These are phyloP conservation scores for Tridacna gigas DNA, from an alignment of 2,888 invertebrate species.

Conservation along the genomic window DNA sequence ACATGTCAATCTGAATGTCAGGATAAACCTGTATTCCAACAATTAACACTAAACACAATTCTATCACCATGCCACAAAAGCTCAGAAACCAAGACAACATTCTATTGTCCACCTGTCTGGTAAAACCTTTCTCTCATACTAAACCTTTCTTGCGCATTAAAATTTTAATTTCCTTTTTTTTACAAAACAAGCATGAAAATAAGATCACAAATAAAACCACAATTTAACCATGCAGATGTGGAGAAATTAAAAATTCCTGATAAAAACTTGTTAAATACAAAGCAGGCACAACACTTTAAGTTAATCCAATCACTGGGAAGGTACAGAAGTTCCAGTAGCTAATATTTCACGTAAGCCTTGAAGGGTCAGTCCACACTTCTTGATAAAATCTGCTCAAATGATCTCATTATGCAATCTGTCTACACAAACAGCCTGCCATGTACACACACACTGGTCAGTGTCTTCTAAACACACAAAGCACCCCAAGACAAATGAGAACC, in stretches of 20 bases:
- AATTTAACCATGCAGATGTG: no score
- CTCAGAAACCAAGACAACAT: slow-evolving; percentile 93
- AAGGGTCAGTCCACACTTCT: slow-evolving; percentile 7
- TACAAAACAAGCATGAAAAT: no score
- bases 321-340: background rate
- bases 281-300: background rate
- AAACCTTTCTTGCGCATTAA: no score
- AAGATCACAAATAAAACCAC: no score
- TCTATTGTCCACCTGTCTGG: slow-evolving; percentile 95
- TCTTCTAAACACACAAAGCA: background rate
- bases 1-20: slow-evolving; percentile 56
- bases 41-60: slow-evolving; percentile 55
- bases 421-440: slow-evolving; percentile 26
- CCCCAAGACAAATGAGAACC: slow-evolving; percentile 17
- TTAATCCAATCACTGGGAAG: slow-evolving; percentile 45
- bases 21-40: slow-evolving; percentile 50
- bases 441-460: slow-evolving; percentile 18
- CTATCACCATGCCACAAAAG: slow-evolving; percentile 55
- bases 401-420: slow-evolving; percentile 15
- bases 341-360: no score
- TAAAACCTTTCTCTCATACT: background rate
- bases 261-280: no score
- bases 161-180: no score
- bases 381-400: slow-evolving; percentile 28
- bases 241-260: no score